Base-by-base conservation (phyloP, 2,888 invertebrate genomes). In the Drosophila formosana region DNA sequence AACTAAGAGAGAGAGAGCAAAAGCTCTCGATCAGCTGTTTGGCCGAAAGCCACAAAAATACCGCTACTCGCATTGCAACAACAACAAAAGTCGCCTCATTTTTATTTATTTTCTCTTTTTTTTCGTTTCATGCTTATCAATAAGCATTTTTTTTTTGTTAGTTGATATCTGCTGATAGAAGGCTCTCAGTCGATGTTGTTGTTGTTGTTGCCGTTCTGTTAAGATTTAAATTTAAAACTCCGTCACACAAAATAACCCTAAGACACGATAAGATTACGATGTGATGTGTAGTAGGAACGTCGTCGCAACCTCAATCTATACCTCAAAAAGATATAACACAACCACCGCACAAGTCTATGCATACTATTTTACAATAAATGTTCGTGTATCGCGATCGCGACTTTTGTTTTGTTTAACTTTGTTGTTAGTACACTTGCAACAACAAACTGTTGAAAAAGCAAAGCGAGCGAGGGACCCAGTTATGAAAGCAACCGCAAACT, bases 131-230 rank as follows among this genome's bases (percentile, higher is more conserved):
- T 4, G 51, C 73, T 74, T 75, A 75, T 75, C 74, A 63, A 63
- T 43, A 60, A 34, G 52, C 52, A 52, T 63, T 63, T 47, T 37
- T 37, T 37, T 37, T 37, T 32, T 32, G 58, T 46, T 6, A 39
- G n/a, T 64, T 66, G 60, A 64, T 71, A 74, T 66, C 75, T 64
- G 57, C 67, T 75, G 66, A 75, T 67, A 71, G 49, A 61, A 64
- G 34, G 26, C 45, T 47, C 41, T 52, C 53, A 62, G 26, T 28
- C 45, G 3, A 8, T 49, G 52, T 39, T 9, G 8, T 30, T 18
- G 18, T 2, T 18, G 41, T 43, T 45, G 45, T 56, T 32, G 25
- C 28, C 32, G 9, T 41, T 23, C 30, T 25, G 39, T 30, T 39
- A 55, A 57, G 71, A 72, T 67, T 72, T 75, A 66, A 52, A 66